Evolutionary conservation across 2,797 vertebrate genomes (phyloP).

Genomic region (Chelmon rostratus): DNA sequence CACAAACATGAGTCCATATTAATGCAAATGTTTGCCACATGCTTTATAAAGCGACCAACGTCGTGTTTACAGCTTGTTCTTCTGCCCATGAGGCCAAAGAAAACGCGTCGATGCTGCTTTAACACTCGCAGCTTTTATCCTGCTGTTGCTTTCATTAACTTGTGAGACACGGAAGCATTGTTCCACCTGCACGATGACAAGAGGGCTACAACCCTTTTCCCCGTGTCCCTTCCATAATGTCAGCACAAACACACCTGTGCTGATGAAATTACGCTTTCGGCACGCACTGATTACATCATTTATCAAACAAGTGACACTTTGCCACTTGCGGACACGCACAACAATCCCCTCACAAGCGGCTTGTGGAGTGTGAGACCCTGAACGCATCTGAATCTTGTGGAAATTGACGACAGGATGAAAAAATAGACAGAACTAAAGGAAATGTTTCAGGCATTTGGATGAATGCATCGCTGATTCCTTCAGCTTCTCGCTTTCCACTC

Average conservation of each 20-base stretch:
- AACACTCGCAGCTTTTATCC: not conserved
- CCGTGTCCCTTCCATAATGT: not conserved
- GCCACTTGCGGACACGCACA: not conserved
- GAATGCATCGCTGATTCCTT: constrained; percentile 28
- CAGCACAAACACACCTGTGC: not conserved
- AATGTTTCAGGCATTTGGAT: not conserved
- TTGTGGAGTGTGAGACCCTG: not conserved
- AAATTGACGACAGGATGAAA: not conserved
- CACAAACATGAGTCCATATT: not conserved
- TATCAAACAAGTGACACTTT: not conserved
- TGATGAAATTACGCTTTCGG: too few species aligned
- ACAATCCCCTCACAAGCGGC: not conserved
- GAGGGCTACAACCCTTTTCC: too few species aligned
- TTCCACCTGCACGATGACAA: not conserved
- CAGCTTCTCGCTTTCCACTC: constrained; percentile 22
- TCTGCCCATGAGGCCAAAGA: not conserved
- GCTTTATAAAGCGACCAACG: not conserved
- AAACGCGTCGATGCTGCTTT: not conserved
- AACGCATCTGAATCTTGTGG: not conserved
- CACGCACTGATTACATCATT: too few species aligned
- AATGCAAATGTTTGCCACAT: not conserved
- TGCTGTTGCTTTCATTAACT: not conserved
- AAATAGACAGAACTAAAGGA: not conserved
- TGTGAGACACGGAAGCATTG: not conserved
- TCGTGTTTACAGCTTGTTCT: not conserved